Base-by-base conservation (phyloP, 2,888 invertebrate species). In the Mylabris sibirica region DNA sequence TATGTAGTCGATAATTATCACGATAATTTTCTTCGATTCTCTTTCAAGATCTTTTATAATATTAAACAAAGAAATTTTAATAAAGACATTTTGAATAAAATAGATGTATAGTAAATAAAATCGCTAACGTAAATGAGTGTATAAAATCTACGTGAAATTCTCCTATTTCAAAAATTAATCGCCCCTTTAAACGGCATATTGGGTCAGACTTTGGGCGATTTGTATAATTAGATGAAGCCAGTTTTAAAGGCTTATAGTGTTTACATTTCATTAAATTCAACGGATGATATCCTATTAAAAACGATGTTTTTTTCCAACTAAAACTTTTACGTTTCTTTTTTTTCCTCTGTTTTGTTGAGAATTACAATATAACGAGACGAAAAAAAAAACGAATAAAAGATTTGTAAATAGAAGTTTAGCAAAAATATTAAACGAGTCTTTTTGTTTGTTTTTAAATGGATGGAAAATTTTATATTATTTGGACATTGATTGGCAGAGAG, bases 231-330 rank as follows among this genome's bases (percentile, higher is more conserved):
- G 63, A 69, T 69, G 64, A 61, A 34, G 35, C 66, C 60, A 64
- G 26, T 69, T 41, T 41, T 63, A 66, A 22, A 59, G 66, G 59
- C n/a, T 41, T 66, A 62, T 63, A 63, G 57, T 67, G 70, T 70
- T 70, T 67, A 70, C 67, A 61, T 70, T 70, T 70, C 70, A 70
- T 70, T 70, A 70, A 67, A 70, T 59, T 67, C 67, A 61, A 20
- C 44, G 66, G 69, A 66, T 64, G 66, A 69, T 63, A 20, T 63
- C 66, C 66, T 63, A 66, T 66, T 69, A 66, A 69, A 60, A 65
- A 41, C 41, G 11, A 3, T 41, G n/a, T 41, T 41, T 41, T 41
- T 41, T n/a, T n/a, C 14, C n/a, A 41, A n/a, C 41, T 14, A 41
- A 41, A 41, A 41, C n/a, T 41, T 41, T 41, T 14, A 41, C 41